phyloP scores from a whole-genome alignment of 2,888 invertebrate genomes.

The Taphrorychus bicolor region DNA sequence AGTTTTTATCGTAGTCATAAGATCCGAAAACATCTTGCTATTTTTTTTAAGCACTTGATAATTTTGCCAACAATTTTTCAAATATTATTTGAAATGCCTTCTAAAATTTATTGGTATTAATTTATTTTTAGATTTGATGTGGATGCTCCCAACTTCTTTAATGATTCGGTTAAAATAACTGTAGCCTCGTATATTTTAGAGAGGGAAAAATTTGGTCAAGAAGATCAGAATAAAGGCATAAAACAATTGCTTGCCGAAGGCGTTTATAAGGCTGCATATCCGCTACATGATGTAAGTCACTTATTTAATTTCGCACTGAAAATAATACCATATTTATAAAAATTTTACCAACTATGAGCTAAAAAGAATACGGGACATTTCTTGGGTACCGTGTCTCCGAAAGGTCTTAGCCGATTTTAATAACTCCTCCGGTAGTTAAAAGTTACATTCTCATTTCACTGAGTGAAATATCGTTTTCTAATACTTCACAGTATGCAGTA shows the following conservation, averaged over 20 bases:
- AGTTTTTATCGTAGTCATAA: too few relatives aligned
- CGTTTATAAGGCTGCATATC: conserved; percentile 75
- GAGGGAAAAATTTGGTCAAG: conserved; percentile 69
- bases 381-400: too few relatives aligned
- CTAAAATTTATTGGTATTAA: conserved; percentile 6
- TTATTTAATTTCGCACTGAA: neutral
- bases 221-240: conserved; percentile 69
- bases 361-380: too few relatives aligned
- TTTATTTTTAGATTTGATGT: conserved; percentile 67
- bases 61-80: neutral
- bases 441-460: too few relatives aligned
- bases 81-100: neutral
- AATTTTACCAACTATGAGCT: too few relatives aligned
- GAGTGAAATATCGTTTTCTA: too few relatives aligned
- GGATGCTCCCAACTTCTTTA: conserved; percentile 72
- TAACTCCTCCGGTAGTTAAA: too few relatives aligned
- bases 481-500: too few relatives aligned
- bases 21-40: too few relatives aligned
- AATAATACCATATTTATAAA: neutral
- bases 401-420: too few relatives aligned
- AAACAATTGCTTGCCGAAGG: conserved; percentile 70
- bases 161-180: conserved; percentile 68
- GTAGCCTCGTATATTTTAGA: conserved; percentile 80
- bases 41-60: too few relatives aligned
- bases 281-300: conserved; percentile 80